Percentiles rank a stretch among this genome's conserved stretches.
These are phyloP conservation scores for Sebastolobus altivelis DNA, from an alignment of 2,797 vertebrate species.

Conservation along the genomic window DNA sequence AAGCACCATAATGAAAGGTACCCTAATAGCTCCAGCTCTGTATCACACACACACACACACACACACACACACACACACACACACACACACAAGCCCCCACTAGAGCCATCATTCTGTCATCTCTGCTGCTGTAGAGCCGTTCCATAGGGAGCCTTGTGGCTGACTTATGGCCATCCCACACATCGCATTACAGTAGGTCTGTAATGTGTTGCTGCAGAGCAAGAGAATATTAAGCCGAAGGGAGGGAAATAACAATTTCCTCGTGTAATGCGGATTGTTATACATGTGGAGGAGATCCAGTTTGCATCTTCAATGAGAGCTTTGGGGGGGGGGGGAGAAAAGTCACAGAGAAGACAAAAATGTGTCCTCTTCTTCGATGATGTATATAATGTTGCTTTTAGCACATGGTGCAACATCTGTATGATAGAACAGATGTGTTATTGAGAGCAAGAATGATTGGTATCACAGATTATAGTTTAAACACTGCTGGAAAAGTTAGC, in stretches of 20 bases:
- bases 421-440: neutral
- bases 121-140: constrained; percentile 45
- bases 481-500: constrained; percentile 9
- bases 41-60: constrained; percentile 16
- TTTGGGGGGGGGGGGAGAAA: neutral
- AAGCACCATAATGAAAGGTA: constrained; percentile 42
- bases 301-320: constrained; percentile 5
- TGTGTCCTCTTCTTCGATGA: neutral
- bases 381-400: neutral
- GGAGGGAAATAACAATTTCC: constrained; percentile 42
- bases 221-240: constrained; percentile 33
- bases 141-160: constrained; percentile 50
- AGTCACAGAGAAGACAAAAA: neutral
- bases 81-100: constrained; percentile 8
- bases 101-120: constrained; percentile 56
- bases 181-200: constrained; percentile 34
- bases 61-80: constrained; percentile 11
- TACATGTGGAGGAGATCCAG: constrained; percentile 17
- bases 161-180: constrained; percentile 59
- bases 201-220: constrained; percentile 52
- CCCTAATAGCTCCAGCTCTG: constrained; percentile 19
- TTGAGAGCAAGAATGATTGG: neutral
- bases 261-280: constrained; percentile 13
- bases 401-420: neutral
- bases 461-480: neutral